Conservation (phyloP, 2,113 vertebrate species). For the Corydoras sp. region DNA sequence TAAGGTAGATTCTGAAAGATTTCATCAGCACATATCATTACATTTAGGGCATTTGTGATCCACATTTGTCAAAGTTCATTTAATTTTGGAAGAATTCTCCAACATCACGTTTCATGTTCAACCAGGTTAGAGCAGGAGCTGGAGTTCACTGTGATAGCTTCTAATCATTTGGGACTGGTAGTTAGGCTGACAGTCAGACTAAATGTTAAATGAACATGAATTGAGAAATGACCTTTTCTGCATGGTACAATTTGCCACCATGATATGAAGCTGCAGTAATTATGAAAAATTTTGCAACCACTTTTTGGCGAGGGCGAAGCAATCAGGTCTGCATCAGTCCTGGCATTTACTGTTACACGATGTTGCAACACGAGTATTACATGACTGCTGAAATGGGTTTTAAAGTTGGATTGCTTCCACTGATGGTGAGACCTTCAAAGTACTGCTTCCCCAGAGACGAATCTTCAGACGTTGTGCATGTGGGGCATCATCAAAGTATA, state of each 20-base stretch:
- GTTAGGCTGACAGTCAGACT: not conserved
- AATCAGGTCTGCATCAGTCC: not conserved
- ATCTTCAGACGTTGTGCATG: too few relatives aligned
- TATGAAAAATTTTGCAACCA: not conserved
- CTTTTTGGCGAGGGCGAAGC: not conserved
- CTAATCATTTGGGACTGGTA: not conserved
- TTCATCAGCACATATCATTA: too few relatives aligned
- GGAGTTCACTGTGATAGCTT: not conserved
- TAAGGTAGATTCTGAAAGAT: too few relatives aligned
- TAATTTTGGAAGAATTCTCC: not conserved
- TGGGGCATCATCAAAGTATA: too few relatives aligned
- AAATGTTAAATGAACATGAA: not conserved
- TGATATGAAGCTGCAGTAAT: not conserved
- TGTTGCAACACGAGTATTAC: slow-evolving; percentile 3
- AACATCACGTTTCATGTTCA: not conserved
- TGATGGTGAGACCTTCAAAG: not conserved
- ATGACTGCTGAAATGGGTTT: not conserved
- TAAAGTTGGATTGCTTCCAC: not conserved
- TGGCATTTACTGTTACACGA: not conserved
- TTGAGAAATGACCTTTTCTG: not conserved
- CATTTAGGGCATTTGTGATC: too few relatives aligned
- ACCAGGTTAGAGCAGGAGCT: not conserved
- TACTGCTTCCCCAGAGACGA: not conserved
- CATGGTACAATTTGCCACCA: not conserved
- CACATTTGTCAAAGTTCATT: not conserved